phyloP scores from a whole-genome alignment of 2,888 invertebrate species.

The Acleris literana region DNA sequence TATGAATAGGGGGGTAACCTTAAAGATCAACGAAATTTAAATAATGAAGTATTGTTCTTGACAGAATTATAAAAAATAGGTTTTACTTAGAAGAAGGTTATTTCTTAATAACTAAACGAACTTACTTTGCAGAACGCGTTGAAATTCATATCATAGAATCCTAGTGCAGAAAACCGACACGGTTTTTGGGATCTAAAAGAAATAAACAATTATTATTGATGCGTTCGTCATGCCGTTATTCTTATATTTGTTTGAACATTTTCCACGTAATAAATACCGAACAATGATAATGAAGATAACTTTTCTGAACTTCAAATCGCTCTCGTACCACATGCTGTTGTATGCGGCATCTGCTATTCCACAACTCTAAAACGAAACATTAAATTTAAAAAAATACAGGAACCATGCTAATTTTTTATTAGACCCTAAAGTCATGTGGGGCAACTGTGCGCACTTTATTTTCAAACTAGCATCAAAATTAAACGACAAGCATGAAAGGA shows the following conservation, averaged over 20 bases:
- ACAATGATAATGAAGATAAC: conserved; percentile 43
- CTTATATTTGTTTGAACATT: too few species aligned
- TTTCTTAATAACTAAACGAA: neutral
- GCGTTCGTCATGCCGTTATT: neutral
- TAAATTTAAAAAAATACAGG: neutral
- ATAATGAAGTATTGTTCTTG: too few species aligned
- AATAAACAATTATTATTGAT: neutral
- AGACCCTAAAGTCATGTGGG: too few species aligned
- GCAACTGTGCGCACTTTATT: too few species aligned
- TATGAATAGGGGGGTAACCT: too few species aligned
- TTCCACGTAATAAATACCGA: conserved; percentile 38
- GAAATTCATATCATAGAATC: conserved; percentile 45
- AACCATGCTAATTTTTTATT: neutral
- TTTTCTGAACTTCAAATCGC: conserved; percentile 42
- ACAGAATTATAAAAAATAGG: too few species aligned
- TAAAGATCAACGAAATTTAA: too few species aligned
- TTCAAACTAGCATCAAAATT: too few species aligned
- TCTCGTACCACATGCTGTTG: conserved; percentile 42
- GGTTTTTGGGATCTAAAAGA: conserved; percentile 45
- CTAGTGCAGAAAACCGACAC: conserved; percentile 44
- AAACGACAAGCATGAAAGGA: too few species aligned
- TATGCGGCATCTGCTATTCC: conserved; percentile 46
- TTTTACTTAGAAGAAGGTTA: too few species aligned
- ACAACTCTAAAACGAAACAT: conserved; percentile 40
- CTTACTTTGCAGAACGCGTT: conserved; percentile 45